These are phyloP conservation scores for Morelia viridis DNA, from an alignment of 2,797 vertebrate species.

Conservation along the genomic window DNA sequence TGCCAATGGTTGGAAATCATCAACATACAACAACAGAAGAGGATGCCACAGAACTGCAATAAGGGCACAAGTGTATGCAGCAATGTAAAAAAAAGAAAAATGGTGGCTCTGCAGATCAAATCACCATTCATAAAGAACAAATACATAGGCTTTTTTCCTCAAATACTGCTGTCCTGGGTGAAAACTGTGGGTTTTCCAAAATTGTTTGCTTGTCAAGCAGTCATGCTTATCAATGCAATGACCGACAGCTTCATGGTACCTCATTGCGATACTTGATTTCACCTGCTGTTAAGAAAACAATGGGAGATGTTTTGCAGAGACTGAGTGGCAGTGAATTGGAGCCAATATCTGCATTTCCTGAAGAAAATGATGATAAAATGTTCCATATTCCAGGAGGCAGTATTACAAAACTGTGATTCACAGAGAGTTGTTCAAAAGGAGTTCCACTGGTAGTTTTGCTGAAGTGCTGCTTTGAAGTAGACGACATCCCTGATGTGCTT, in stretches of 20 bases:
- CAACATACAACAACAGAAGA: background rate
- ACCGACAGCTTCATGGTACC: slow-evolving; percentile 84
- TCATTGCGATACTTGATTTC: slow-evolving; percentile 87
- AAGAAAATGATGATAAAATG: slow-evolving; percentile 74
- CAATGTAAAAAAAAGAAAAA: slow-evolving; percentile 80
- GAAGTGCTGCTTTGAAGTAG: slow-evolving; percentile 95
- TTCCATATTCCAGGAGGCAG: slow-evolving; percentile 90
- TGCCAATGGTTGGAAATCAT: background rate
- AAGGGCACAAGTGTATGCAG: slow-evolving; percentile 79
- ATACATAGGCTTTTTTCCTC: slow-evolving; percentile 81
- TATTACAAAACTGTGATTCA: slow-evolving; percentile 87
- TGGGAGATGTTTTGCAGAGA: slow-evolving; percentile 74
- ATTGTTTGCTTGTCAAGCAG: slow-evolving; percentile 89
- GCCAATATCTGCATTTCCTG: slow-evolving; percentile 80
- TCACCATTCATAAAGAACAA: slow-evolving; percentile 91
- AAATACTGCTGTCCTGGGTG: slow-evolving; percentile 87
- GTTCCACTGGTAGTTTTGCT: slow-evolving; percentile 86
- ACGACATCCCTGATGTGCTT: slow-evolving; percentile 94
- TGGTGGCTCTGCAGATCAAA: slow-evolving; percentile 88
- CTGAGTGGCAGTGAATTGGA: slow-evolving; percentile 94
- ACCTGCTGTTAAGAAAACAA: slow-evolving; percentile 77
- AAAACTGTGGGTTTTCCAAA: slow-evolving; percentile 80
- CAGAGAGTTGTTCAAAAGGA: slow-evolving; percentile 81
- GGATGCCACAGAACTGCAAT: background rate
- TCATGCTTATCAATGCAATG: slow-evolving; percentile 87